Base-by-base conservation (phyloP, 2,113 vertebrate species). In the Cochlearius cochlearius region DNA sequence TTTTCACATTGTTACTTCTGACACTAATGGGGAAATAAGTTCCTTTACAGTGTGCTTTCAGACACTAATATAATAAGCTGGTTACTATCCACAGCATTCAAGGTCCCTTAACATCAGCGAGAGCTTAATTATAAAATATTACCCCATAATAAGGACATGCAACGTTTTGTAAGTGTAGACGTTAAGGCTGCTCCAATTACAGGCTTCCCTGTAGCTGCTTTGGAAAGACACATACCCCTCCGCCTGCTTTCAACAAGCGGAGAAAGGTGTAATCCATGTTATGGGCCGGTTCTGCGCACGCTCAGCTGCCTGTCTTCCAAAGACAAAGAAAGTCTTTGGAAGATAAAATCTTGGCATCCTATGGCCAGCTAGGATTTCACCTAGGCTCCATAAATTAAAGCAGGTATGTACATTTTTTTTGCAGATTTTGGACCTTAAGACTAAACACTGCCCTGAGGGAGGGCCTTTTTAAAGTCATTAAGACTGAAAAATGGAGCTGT, bases 101-200 rank as follows among this genome's bases (percentile, higher is more conserved):
- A 86, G 22, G 39, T 92, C 63, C 45, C 50, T 58, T 76, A 92
- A 79, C 58, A 90, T 92, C 73, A 85, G 7, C 18, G 25, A 91
- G 45, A 90, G 67, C 45, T 64, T 91, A 92, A 89, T 94, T 95
- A 69, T 85, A 82, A 95, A 92, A 82, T 79, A 90, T 60, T 38
- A 50, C 29, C 49, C 74, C 50, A 34, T 85, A 76, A 62, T 38
- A 79, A 80, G 73, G 64, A 60, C 41, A 26, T 63, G 32, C 22
- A 82, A 1, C 41, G 25, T 75, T 91, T 91, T 0, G 0, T 62
- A 50, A 87, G 56, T 34, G 19, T 52, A 60, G 75, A 82, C 22
- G 38, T 58, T 72, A 76, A 62, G 62, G 69, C 80, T 75, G 53
- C 50, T 92, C 32, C 58, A 45, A n/a, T 75, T 87, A 45, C 55